phyloP scores from a whole-genome alignment of 2,888 invertebrate genomes.

The Dione vanillae region DNA sequence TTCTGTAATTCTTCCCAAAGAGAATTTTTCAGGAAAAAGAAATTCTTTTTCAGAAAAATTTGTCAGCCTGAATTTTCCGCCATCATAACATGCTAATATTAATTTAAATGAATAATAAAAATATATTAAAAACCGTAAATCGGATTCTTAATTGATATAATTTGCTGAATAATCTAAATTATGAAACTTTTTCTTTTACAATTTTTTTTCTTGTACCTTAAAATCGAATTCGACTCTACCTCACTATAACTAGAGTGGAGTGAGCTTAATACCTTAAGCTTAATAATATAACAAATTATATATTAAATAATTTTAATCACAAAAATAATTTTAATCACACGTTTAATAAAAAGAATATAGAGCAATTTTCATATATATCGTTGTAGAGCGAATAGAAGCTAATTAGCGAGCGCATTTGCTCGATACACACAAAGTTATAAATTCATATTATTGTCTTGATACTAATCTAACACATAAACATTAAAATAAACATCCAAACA shows the following conservation, averaged over 20 bases:
- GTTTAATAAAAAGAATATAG: no score
- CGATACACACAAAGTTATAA: background rate
- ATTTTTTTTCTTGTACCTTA: background rate
- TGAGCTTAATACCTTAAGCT: background rate
- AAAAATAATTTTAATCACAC: no score
- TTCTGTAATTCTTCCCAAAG: no score
- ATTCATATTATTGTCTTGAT: background rate
- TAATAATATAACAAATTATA: background rate
- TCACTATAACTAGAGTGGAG: background rate
- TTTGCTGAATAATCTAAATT: background rate
- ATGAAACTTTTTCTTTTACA: background rate
- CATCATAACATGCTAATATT: no score
- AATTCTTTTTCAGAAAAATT: no score
- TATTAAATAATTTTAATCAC: background rate
- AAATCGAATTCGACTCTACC: background rate
- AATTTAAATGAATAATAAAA: no score
- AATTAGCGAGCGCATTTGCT: background rate
- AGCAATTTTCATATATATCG: background rate
- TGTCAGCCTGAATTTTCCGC: no score
- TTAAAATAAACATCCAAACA: background rate
- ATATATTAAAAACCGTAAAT: no score
- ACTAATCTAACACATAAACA: background rate
- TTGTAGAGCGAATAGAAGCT: background rate
- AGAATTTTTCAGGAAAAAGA: no score
- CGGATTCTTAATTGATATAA: no score